Evolutionary conservation across 2,888 invertebrate genomes (phyloP), one percentile per base, ranked within the genome.

Genomic region (Cerceris ruficornis): DNA sequence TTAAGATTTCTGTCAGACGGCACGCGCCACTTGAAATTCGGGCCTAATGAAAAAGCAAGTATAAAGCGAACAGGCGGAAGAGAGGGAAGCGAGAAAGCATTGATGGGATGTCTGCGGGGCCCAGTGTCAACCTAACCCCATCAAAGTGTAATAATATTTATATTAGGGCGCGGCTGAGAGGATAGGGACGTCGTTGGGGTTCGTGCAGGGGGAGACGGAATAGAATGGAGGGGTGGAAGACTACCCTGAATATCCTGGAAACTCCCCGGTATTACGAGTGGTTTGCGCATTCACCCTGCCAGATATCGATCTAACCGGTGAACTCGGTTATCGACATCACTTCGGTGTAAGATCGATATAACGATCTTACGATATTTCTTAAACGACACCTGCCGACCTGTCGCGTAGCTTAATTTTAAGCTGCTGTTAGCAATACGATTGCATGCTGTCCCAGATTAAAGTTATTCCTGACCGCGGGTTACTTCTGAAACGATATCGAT

Each of bases 61-160:
- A 72, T 75, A 82, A 73, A 78, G 52, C 72, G 58, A 49, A 58
- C 52, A 54, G 50, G 15, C 28, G 75, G 66, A 54, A 52, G 64
- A 28, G 75, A 72, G 60, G 65, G 73, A 68, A 61, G 75, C 72
- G 67, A 70, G 72, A 68, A 80, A 79, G 80, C 81, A 83, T 86
- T 78, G 78, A 85, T 75, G 77, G 73, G 78, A 74, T 80, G 72
- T 82, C 80, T 76, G 78, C 62, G 86, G 82, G 86, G 81, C 83
- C 90, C 90, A 90, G 90, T 92, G 90, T 91, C 92, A 91, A 90
- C 88, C 88, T 92, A 92, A 92, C 92, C 92, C 92, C 89, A 92
- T 92, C 92, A 92, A 92, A 92, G 90, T 92, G 91, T 92, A 92
- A 92, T 92, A 92, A 92, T 92, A 92, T 92, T 92, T 92, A 92